A percentile compares a stretch with the other conserved stretches of the same genome.
These are phyloP conservation scores for Melieria crassipennis DNA, from an alignment of 2,888 invertebrate genomes.

Conservation along the genomic window DNA sequence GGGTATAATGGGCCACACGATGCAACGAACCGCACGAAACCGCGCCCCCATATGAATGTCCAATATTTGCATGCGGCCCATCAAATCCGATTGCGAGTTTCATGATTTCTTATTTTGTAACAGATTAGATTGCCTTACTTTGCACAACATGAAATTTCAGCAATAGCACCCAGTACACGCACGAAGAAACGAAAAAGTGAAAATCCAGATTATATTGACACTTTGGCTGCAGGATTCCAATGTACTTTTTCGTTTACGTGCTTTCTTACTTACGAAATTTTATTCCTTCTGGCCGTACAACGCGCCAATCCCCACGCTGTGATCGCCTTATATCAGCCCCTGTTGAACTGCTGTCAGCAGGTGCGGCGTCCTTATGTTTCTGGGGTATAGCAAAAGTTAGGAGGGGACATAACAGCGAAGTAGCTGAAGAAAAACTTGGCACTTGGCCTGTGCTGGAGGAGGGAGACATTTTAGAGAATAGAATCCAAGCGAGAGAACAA, in stretches of 20 bases:
- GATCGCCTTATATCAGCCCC: background rate
- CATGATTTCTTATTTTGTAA: no score
- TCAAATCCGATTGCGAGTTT: no score
- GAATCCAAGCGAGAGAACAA: constrained; percentile 5
- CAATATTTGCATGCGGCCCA: no score
- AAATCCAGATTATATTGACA: constrained; percentile 48
- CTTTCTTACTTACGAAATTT: constrained; percentile 12
- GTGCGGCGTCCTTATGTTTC: constrained; percentile 46
- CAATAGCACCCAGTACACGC: background rate
- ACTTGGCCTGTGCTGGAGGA: background rate
- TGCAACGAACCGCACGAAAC: no score
- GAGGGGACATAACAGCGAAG: background rate
- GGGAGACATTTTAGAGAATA: background rate
- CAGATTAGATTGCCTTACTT: no score
- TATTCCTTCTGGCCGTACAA: background rate
- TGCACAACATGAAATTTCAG: no score
- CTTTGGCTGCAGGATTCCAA: constrained; percentile 49
- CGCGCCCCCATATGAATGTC: no score
- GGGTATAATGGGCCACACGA: no score
- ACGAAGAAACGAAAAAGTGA: background rate
- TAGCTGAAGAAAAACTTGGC: background rate
- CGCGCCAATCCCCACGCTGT: background rate
- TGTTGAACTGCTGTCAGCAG: constrained; percentile 54
- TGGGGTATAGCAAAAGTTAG: background rate
- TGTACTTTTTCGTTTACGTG: constrained; percentile 49